Evolutionary conservation across 2,797 vertebrate genomes (phyloP).

Genomic region (Loriculus beryllinus): DNA sequence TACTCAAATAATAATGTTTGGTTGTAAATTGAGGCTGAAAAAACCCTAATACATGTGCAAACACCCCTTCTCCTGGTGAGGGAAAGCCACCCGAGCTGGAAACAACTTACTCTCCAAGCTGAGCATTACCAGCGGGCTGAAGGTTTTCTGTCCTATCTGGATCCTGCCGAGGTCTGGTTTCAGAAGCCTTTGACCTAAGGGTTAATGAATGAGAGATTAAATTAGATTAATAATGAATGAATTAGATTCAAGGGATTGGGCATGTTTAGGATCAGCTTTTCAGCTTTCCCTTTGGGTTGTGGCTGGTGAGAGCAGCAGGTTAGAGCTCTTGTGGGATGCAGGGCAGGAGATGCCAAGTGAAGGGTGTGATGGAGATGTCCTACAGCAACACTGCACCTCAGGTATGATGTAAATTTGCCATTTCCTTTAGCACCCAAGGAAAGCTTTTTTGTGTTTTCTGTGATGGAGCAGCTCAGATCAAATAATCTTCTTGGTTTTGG

Average conservation of each 20-base stretch:
- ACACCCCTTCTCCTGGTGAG: not conserved
- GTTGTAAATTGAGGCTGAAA: not conserved
- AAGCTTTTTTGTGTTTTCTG: not conserved
- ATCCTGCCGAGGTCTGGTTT: constrained; percentile 69
- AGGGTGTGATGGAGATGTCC: not conserved
- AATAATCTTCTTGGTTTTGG: not conserved
- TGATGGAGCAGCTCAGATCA: not conserved
- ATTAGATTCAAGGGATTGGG: not conserved
- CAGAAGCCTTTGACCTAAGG: constrained; percentile 66
- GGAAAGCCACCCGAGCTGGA: not conserved
- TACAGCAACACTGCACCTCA: not conserved
- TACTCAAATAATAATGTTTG: not conserved
- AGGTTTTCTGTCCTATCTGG: constrained; percentile 63
- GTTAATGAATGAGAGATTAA: not conserved
- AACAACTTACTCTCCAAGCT: constrained; percentile 73
- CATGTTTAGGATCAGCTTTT: not conserved
- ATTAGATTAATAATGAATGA: not conserved
- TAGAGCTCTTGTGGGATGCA: not conserved
- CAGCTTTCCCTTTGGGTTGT: not conserved
- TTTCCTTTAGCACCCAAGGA: not conserved
- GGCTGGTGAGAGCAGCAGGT: not conserved
- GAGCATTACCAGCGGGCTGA: constrained; percentile 37
- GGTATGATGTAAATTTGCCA: not conserved
- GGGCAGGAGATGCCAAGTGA: not conserved
- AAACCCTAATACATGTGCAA: rapidly evolving